A percentile compares a stretch with the other conserved stretches of the same genome.
phyloP scores from a whole-genome alignment of 2,113 vertebrate species.

The Cheirogaleus medius region DNA sequence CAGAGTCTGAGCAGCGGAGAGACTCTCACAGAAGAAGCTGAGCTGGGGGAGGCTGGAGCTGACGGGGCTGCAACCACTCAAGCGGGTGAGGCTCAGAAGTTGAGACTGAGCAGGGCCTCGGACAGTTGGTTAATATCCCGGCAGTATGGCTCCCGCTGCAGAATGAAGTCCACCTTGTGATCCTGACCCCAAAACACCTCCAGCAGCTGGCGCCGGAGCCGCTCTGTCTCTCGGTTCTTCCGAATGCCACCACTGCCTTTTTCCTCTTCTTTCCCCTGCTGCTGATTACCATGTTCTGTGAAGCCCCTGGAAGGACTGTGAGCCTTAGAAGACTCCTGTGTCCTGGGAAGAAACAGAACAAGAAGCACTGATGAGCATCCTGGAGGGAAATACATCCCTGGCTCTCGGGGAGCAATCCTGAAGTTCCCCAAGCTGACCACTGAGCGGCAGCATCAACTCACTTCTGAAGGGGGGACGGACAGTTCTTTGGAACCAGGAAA shows the following conservation, averaged over 20 bases:
- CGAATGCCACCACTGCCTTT: constrained; percentile 61
- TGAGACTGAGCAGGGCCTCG: constrained; percentile 85
- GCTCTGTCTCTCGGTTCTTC: constrained; percentile 81
- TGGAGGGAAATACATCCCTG: not conserved
- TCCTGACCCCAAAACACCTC: constrained; percentile 90
- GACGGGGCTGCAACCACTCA: not conserved
- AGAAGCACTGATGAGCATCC: not conserved
- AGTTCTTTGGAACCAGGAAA: not conserved
- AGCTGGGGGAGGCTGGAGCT: not conserved
- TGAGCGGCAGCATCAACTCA: constrained; percentile 38
- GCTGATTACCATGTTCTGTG: constrained; percentile 29
- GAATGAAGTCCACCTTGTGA: constrained; percentile 86
- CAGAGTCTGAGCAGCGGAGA: constrained; percentile 43
- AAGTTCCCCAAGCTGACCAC: constrained; percentile 56
- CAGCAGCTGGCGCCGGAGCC: constrained; percentile 84
- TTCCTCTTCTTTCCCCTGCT: constrained; percentile 53
- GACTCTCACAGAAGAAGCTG: not conserved
- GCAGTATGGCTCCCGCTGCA: constrained; percentile 85
- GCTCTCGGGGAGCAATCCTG: not conserved
- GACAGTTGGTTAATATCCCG: constrained; percentile 89
- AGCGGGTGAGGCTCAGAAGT: constrained; percentile 71
- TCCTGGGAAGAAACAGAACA: constrained; percentile 45
- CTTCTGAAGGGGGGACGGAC: not conserved
- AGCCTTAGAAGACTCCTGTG: constrained; percentile 29
- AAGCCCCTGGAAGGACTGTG: constrained; percentile 44